Evolutionary conservation across 2,888 invertebrate species (phyloP), one percentile per base, ranked within the genome.

Genomic region (Maniola hyperantus): DNA sequence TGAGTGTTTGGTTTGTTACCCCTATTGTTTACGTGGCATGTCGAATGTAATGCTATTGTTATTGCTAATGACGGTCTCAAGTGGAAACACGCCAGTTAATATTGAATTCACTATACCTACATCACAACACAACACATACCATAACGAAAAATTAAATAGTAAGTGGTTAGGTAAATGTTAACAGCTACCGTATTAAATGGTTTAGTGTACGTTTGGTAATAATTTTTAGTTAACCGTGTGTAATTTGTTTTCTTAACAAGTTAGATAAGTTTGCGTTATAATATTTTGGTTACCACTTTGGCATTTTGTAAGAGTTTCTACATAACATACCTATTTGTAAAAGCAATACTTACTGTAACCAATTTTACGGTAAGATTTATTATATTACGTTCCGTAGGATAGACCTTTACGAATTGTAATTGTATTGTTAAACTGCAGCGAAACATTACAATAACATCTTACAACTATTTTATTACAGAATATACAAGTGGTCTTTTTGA

Each of bases 281-380:
- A 66, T 54, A 64, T 63, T 68, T 68, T 68, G 65, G 55, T 66
- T 63, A 60, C 60, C 66, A 51, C 69, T 66, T 66, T 66, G 66
- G 50, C 44, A 46, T 69, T 68, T 69, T 69, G 69, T 54, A 69
- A 69, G 60, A 66, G 59, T 61, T 48, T 59, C 59, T 50, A 51
- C 51, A 61, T 61, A 60, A 61, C 61, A 61, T 48, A 51, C 50
- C 60, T 39, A 51, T 61, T 61, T 50, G 55, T 51, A 66, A 64
- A 57, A 15, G 69, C 51, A 63, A 57, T 68, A 63, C 63, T 55
- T 68, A 63, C 63, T 55, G 65, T 69, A 69, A 69, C 66, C 69
- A 60, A 69, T 69, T 66, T 69, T 66, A 64, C 69, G 64, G 36
- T 64, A 59, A 65, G 55, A 61, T 57, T 60, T 60, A 54, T 66